Base-by-base conservation (phyloP, 2,888 invertebrate genomes). In the Fragum whitleyi region DNA sequence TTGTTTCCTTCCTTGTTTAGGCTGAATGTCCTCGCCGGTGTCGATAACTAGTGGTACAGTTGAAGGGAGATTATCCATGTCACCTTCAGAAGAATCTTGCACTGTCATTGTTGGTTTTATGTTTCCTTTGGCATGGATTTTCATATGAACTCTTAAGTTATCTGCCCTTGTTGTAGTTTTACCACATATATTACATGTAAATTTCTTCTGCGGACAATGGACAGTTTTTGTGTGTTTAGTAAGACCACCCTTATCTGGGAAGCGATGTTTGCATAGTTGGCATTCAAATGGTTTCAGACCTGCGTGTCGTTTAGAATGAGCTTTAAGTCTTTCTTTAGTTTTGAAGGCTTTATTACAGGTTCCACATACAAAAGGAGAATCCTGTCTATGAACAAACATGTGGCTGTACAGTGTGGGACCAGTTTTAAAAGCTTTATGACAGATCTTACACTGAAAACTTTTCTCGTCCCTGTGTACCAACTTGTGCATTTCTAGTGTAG, bases 201-300 rank as follows among this genome's bases (percentile, higher is more conserved):
- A 92, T 59, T 89, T 86, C 53, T 90, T 91, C n/a, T 80, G 83
- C 2, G 86, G 77, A 21, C 86, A 79, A 71, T 93, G 93, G 14
- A 93, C 91, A 16, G 92, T 91, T 59, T 88, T 87, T 51, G 83
- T 86, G 76, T 93, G 93, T 73, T 93, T 93, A 7, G 90, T 87
- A 36, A 92, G 77, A 0, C 92, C 92, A 7, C 92, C 92, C 74
- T 92, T 92, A 73, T 92, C 92, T 1, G 92, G 92, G 73, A 92
- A 93, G 23, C 87, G 83, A 62, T 90, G 91, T 2, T 86, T 85
- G 86, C 93, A 93, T 0, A 85, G 71, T 7, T 81, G 36, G 79
- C 93, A 93, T 29, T 81, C 82, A 79, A 87, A 91, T 23, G 89
- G 89, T 36, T 88, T 90, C 6, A 88, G 77, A 0, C 88, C 88